These are phyloP conservation scores for Erannis defoliaria DNA, from an alignment of 2,888 invertebrate genomes.

Conservation along the genomic window DNA sequence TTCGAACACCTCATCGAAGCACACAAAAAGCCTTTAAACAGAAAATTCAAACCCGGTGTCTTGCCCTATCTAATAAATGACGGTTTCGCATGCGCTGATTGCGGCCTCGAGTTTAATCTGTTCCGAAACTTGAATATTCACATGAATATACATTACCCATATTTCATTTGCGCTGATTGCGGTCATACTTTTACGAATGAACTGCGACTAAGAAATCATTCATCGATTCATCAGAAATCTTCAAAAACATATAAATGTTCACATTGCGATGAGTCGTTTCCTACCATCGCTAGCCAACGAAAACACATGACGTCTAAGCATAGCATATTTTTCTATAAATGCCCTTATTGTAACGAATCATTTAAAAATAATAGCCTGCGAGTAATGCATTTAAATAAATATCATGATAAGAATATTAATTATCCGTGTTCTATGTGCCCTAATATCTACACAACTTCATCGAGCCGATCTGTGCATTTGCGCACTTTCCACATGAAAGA, in stretches of 20 bases:
- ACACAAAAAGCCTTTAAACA: slow-evolving; percentile 64
- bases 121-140: slow-evolving; percentile 72
- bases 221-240: not conserved
- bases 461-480: slow-evolving; percentile 71
- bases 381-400: slow-evolving; percentile 45
- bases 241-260: slow-evolving; percentile 7
- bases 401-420: slow-evolving; percentile 55
- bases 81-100: slow-evolving; percentile 64
- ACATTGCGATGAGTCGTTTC: slow-evolving; percentile 58
- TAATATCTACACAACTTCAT: slow-evolving; percentile 67
- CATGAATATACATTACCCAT: slow-evolving; percentile 72
- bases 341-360: slow-evolving; percentile 45
- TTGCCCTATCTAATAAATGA: slow-evolving; percentile 63
- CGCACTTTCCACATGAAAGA: slow-evolving; percentile 66
- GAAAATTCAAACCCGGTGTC: slow-evolving; percentile 63
- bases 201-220: not conserved
- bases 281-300: slow-evolving; percentile 47
- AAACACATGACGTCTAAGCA: slow-evolving; percentile 62
- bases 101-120: slow-evolving; percentile 63
- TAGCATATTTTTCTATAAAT: slow-evolving; percentile 54
- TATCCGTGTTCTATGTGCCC: slow-evolving; percentile 73
- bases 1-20: slow-evolving; percentile 62
- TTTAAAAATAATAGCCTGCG: slow-evolving; percentile 61
- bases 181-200: slow-evolving; percentile 58
- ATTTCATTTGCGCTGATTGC: slow-evolving; percentile 72